Evolutionary conservation across 2,888 invertebrate genomes (phyloP).

Genomic region (Argyresthia goedartella): DNA sequence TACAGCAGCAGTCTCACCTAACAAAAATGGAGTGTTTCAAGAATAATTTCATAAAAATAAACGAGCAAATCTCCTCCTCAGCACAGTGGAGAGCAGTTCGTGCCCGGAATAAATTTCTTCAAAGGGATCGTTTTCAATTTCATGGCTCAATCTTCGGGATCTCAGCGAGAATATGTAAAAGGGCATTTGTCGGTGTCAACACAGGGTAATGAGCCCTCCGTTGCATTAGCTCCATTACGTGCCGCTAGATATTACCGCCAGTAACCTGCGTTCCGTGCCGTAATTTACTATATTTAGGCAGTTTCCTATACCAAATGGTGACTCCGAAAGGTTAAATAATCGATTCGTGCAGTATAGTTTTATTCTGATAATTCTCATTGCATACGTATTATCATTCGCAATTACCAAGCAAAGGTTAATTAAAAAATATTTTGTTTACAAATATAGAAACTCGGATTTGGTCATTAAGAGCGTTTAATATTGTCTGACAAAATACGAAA

Average conservation of each 20-base stretch:
- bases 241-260: conserved; percentile 38
- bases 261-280: conserved; percentile 7
- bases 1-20: background rate
- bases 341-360: no score
- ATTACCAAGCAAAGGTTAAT: no score
- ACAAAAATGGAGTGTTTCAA: conserved; percentile 49
- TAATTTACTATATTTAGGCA: conserved; percentile 1
- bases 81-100: conserved; percentile 60
- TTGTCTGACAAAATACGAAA: background rate
- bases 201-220: conserved; percentile 61
- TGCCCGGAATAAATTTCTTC: conserved; percentile 68
- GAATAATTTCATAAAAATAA: conserved; percentile 69
- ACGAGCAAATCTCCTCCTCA: conserved; percentile 65
- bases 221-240: conserved; percentile 45
- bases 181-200: conserved; percentile 69
- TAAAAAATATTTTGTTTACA: no score
- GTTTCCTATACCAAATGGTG: background rate
- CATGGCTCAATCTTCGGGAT: conserved; percentile 70
- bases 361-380: no score
- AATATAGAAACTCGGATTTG: no score
- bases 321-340: background rate
- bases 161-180: conserved; percentile 66
- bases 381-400: no score
- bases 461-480: no score
- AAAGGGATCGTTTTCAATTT: conserved; percentile 70